phyloP scores from a whole-genome alignment of 1,140 invertebrate species.

The Ips typographus region DNA sequence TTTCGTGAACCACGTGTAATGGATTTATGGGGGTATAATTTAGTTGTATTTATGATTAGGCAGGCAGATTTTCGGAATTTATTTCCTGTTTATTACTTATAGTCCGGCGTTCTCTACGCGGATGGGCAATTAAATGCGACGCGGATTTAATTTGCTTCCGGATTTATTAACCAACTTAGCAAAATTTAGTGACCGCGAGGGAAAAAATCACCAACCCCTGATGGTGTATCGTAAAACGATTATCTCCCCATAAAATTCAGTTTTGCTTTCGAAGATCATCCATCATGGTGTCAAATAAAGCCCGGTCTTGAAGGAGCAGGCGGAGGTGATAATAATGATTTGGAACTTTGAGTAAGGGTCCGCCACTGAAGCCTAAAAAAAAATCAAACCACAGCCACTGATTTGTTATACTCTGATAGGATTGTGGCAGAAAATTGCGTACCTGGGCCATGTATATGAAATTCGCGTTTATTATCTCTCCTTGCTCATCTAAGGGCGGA shows the following conservation, averaged over 20 bases:
- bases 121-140: conserved; percentile 33
- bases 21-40: conserved; percentile 48
- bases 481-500: conserved; percentile 31
- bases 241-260: conserved; percentile 32
- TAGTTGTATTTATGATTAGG: conserved; percentile 48
- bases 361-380: no score
- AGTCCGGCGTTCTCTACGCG: conserved; percentile 18
- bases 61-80: conserved; percentile 39
- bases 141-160: conserved; percentile 6
- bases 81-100: conserved; percentile 35
- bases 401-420: no score
- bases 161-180: conserved; percentile 14
- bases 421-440: no score
- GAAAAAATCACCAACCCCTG: background rate
- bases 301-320: conserved; percentile 9
- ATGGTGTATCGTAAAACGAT: conserved; percentile 19
- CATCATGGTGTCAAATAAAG: conserved; percentile 33
- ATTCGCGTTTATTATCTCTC: conserved; percentile 33
- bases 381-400: no score
- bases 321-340: conserved; percentile 25
- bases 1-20: conserved; percentile 48
- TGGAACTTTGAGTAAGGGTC: background rate
- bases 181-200: background rate
- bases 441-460: conserved; percentile 2
- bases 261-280: conserved; percentile 30